Conservation (phyloP, 2,113 vertebrate species). For the Osmerus eperlanus region DNA sequence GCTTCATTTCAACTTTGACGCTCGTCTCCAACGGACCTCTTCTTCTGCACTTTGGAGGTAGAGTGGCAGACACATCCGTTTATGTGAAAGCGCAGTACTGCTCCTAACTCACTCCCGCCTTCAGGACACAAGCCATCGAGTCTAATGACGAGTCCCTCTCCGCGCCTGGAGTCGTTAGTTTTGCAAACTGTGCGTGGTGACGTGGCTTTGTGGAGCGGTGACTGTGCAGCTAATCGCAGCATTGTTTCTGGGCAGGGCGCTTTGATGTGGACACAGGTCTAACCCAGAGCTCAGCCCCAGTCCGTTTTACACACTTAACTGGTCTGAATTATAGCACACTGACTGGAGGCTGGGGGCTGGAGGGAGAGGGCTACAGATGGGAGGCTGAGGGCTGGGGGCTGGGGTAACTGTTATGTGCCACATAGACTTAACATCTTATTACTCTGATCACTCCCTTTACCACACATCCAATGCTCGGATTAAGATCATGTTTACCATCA, state of each 20-base stretch:
- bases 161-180: neutral
- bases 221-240: constrained; percentile 25
- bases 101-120: constrained; percentile 6
- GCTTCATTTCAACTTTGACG: constrained; percentile 36
- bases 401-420: neutral
- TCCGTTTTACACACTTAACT: neutral
- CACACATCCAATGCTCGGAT: neutral
- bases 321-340: too few relatives aligned
- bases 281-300: constrained; percentile 3
- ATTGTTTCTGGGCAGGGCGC: constrained; percentile 11
- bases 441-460: constrained; percentile 12
- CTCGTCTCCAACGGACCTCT: constrained; percentile 26
- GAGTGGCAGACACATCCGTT: constrained; percentile 19
- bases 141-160: constrained; percentile 27
- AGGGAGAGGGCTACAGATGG: too few relatives aligned
- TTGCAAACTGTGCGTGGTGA: too few relatives aligned
- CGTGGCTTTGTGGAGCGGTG: neutral
- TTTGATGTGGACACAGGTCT: constrained; percentile 15
- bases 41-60: constrained; percentile 45
- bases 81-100: constrained; percentile 29
- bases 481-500: constrained; percentile 2
- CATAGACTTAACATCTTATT: constrained; percentile 17
- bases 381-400: neutral
- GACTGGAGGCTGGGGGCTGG: too few relatives aligned
- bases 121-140: constrained; percentile 12